These are phyloP conservation scores for Epinephelus lanceolatus DNA, from an alignment of 2,113 vertebrate genomes.

Conservation along the genomic window DNA sequence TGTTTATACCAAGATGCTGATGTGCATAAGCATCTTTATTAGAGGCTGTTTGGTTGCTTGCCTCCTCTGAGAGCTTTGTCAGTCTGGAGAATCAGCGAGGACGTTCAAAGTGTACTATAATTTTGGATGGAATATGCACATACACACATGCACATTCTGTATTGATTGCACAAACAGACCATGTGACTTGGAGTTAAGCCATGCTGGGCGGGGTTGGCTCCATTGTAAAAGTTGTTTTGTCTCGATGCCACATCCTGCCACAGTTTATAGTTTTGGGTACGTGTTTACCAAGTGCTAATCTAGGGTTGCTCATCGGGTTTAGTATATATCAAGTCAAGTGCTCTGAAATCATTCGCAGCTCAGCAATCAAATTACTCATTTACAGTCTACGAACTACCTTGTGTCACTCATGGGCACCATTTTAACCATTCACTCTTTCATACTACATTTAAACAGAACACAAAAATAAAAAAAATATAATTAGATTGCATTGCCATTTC, in stretches of 20 bases:
- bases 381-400: constrained; percentile 4
- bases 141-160: neutral
- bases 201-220: constrained; percentile 53
- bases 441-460: neutral
- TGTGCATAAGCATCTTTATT: constrained; percentile 16
- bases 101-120: neutral
- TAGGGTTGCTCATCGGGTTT: constrained; percentile 11
- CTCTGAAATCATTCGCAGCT: constrained; percentile 11
- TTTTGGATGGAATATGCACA: neutral
- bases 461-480: neutral
- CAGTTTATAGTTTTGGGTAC: constrained; percentile 58
- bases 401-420: neutral
- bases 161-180: constrained; percentile 54
- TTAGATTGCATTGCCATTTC: neutral
- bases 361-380: constrained; percentile 18
- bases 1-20: constrained; percentile 37
- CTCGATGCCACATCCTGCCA: constrained; percentile 74
- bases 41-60: neutral
- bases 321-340: constrained; percentile 8
- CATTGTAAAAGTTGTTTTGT: constrained; percentile 75
- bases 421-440: too few species aligned
- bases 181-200: constrained; percentile 57
- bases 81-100: neutral
- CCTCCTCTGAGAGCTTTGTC: neutral
- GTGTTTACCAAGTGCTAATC: constrained; percentile 52